A percentile compares a stretch with the other conserved stretches of the same genome.
Conservation (phyloP, 2,797 vertebrate species). For the Pampus argenteus region DNA sequence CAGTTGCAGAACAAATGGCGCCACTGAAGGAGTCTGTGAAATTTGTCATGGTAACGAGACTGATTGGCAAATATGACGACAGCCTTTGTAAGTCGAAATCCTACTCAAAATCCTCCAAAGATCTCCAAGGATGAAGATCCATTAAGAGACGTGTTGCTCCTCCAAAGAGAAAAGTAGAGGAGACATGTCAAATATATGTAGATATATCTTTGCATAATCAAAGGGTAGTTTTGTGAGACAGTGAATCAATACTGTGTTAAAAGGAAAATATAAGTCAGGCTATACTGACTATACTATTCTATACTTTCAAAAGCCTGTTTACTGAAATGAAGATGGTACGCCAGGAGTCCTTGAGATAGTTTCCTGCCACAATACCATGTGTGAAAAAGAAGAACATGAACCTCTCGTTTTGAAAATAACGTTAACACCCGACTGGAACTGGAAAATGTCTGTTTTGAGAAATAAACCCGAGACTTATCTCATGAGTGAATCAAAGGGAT, state of each 20-base stretch:
- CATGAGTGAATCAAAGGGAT: constrained; percentile 78
- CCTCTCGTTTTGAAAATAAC: constrained; percentile 71
- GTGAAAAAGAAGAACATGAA: constrained; percentile 74
- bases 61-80: constrained; percentile 6
- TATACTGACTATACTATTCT: constrained; percentile 26
- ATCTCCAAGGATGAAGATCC: constrained; percentile 21
- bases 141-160: constrained; percentile 2
- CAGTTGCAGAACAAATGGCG: constrained; percentile 51
- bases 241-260: constrained; percentile 25
- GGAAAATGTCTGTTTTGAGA: constrained; percentile 81
- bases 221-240: constrained; percentile 31
- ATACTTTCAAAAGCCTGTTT: constrained; percentile 38
- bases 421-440: constrained; percentile 74
- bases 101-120: not conserved
- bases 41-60: constrained; percentile 31
- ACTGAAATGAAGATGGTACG: constrained; percentile 17
- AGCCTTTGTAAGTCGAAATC: not conserved
- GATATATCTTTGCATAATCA: constrained; percentile 29
- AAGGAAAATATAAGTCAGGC: constrained; percentile 35
- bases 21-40: constrained; percentile 36
- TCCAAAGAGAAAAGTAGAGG: not conserved
- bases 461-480: constrained; percentile 76
- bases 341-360: constrained; percentile 73
- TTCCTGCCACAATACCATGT: constrained; percentile 73
- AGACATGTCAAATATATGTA: constrained; percentile 34